phyloP scores from a whole-genome alignment of 2,888 invertebrate genomes.

The Eilema sororculum region DNA sequence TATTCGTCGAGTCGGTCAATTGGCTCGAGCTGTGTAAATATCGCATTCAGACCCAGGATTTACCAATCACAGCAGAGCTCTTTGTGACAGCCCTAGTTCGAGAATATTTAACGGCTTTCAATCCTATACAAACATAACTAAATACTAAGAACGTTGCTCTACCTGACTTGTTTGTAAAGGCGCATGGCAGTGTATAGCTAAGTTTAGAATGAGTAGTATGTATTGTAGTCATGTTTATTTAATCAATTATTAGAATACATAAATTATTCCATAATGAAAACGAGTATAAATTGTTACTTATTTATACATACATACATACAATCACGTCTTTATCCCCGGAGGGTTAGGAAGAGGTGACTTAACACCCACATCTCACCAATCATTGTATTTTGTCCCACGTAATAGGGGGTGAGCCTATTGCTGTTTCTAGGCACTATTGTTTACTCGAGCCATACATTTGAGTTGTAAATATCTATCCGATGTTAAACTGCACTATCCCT shows the following conservation, averaged over 20 bases:
- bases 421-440: no score
- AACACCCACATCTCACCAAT: no score
- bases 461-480: no score
- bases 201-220: neutral
- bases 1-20: slow-evolving; percentile 42
- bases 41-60: slow-evolving; percentile 36
- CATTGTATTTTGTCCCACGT: no score
- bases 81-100: slow-evolving; percentile 36
- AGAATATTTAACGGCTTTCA: slow-evolving; percentile 33
- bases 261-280: no score
- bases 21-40: slow-evolving; percentile 41
- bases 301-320: no score
- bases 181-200: neutral
- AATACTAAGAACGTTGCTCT: slow-evolving; percentile 26
- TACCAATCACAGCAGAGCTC: slow-evolving; percentile 38
- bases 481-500: no score
- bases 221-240: neutral
- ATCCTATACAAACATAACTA: slow-evolving; percentile 34
- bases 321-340: no score
- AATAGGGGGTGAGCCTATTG: no score
- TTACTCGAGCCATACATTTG: no score
- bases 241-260: neutral
- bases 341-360: no score
- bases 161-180: slow-evolving; percentile 20
- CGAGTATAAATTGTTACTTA: no score